These are phyloP conservation scores for Hylaeus anthracinus DNA, from an alignment of 1,140 invertebrate genomes.

Conservation along the genomic window DNA sequence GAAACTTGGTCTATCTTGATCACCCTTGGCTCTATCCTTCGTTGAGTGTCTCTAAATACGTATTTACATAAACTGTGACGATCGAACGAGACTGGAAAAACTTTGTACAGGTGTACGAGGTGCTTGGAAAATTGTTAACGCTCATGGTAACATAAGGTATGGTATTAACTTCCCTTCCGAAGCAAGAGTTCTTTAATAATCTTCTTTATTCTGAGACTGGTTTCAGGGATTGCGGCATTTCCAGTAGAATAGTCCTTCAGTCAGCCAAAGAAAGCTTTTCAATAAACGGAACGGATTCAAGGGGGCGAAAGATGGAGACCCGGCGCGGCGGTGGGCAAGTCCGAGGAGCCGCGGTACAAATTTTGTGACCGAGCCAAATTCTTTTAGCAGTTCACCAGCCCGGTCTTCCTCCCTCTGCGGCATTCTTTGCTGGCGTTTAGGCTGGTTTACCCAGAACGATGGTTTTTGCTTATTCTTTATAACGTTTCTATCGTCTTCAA, in stretches of 20 bases:
- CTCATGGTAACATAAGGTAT: no score
- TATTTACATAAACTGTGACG: neutral
- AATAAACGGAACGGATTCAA: slow-evolving; percentile 33
- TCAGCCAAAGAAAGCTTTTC: slow-evolving; percentile 48
- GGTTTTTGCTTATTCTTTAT: no score
- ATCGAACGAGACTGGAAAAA: no score
- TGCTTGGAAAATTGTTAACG: no score
- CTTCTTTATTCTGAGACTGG: neutral
- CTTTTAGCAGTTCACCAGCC: slow-evolving; percentile 67
- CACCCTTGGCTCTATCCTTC: slow-evolving; percentile 51
- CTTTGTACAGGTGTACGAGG: no score
- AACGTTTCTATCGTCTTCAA: no score
- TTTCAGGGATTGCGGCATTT: slow-evolving; percentile 7
- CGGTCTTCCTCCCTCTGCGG: slow-evolving; percentile 12
- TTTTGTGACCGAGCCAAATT: slow-evolving; percentile 73
- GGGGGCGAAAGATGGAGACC: slow-evolving; percentile 6
- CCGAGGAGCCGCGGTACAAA: slow-evolving; percentile 56
- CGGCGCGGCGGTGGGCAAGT: neutral
- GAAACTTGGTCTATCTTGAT: slow-evolving; percentile 70
- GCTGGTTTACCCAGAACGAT: no score
- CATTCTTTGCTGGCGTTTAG: no score
- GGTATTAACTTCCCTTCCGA: no score
- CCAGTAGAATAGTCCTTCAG: slow-evolving; percentile 47
- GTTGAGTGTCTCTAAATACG: neutral
- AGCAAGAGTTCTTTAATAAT: neutral